These are phyloP conservation scores for Mola mola DNA, from an alignment of 2,113 vertebrate genomes.

Conservation along the genomic window DNA sequence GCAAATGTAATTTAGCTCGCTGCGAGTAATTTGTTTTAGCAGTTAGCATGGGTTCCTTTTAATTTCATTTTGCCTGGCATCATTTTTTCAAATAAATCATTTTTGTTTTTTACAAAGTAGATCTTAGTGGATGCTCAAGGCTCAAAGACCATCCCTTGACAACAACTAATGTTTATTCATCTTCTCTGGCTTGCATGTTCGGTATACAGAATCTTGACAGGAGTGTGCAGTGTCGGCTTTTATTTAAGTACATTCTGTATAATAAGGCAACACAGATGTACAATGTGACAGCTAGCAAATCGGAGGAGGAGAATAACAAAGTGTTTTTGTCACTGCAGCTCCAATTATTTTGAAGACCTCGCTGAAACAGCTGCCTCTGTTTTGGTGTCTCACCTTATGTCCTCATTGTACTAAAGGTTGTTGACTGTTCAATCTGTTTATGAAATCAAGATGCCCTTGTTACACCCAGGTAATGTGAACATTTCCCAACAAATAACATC, in stretches of 20 bases:
- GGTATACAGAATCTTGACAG: conserved; percentile 71
- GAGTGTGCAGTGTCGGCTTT: conserved; percentile 63
- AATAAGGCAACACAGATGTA: conserved; percentile 77
- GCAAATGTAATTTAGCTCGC: conserved; percentile 82
- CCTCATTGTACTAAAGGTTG: conserved; percentile 48
- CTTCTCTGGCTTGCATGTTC: conserved; percentile 77
- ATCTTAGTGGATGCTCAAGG: conserved; percentile 72
- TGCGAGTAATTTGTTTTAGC: conserved; percentile 83
- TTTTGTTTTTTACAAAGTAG: conserved; percentile 80
- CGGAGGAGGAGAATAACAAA: conserved; percentile 73
- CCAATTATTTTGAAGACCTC: conserved; percentile 71
- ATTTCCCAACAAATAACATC: conserved; percentile 5
- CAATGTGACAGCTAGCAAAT: conserved; percentile 74
- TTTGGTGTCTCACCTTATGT: conserved; percentile 63
- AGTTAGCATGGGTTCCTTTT: conserved; percentile 82
- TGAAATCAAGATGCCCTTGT: conserved; percentile 33
- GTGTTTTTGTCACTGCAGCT: conserved; percentile 69
- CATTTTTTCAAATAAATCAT: conserved; percentile 82
- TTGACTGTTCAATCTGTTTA: conserved; percentile 36
- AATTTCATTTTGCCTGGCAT: conserved; percentile 82
- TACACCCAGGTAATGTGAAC: conserved; percentile 14
- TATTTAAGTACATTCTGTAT: conserved; percentile 75
- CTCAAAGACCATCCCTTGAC: conserved; percentile 72
- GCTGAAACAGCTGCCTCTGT: conserved; percentile 64
- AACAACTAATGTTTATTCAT: conserved; percentile 80